phyloP scores from a whole-genome alignment of 1,140 invertebrate genomes.

The Melanaphis sacchari region DNA sequence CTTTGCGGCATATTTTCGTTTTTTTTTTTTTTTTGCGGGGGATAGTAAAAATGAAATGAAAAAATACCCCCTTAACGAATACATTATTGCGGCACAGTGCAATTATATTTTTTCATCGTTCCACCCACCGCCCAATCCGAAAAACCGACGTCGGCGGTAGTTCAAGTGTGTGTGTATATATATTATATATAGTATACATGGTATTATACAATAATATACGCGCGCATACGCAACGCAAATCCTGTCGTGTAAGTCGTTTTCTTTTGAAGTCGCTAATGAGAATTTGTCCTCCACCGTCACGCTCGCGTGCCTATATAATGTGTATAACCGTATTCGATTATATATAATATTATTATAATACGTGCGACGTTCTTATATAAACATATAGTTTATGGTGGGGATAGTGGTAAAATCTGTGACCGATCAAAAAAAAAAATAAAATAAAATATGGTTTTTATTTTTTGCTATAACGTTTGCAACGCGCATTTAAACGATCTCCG shows the following conservation, averaged over 20 bases:
- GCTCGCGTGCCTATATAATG: background rate
- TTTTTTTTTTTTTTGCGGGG: background rate
- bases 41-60: constrained; percentile 10
- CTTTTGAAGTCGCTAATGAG: constrained; percentile 57
- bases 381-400: background rate
- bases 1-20: constrained; percentile 5
- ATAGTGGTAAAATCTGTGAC: constrained; percentile 18
- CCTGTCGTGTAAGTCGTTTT: constrained; percentile 32
- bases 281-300: background rate
- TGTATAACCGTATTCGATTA: background rate
- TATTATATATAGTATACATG: background rate
- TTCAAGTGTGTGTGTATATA: background rate
- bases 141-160: background rate
- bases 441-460: constrained; percentile 15
- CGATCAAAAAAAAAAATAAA: constrained; percentile 26
- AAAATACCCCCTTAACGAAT: constrained; percentile 47
- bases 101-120: constrained; percentile 44
- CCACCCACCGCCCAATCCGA: background rate
- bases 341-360: constrained; percentile 23
- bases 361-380: background rate
- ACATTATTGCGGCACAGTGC: constrained; percentile 38
- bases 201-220: background rate
- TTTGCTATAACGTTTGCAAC: background rate
- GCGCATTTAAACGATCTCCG: constrained; percentile 43
- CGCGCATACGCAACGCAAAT: background rate